Conservation (phyloP, 2,797 vertebrate species). For the Pangasius krempfi region DNA sequence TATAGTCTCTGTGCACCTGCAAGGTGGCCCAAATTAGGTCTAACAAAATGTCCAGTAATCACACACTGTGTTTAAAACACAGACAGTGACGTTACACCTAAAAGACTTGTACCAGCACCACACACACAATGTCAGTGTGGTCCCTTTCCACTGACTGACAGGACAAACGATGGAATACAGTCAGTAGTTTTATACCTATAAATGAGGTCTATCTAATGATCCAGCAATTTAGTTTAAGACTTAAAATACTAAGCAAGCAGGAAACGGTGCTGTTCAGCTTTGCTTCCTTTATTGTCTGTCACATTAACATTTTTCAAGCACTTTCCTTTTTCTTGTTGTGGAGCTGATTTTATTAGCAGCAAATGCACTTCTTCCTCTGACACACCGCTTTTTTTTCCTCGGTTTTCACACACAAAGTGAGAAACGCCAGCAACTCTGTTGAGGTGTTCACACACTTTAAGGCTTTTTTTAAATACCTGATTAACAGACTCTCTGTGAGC, state of each 20-base stretch:
- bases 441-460: neutral
- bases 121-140: too few relatives aligned
- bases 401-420: neutral
- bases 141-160: neutral
- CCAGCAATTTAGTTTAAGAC: neutral
- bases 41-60: neutral
- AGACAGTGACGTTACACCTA: neutral
- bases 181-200: neutral
- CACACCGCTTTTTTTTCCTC: too few relatives aligned
- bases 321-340: neutral
- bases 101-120: too few relatives aligned
- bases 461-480: constrained; percentile 5
- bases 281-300: neutral
- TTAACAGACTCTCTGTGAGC: neutral
- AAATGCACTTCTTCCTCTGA: neutral
- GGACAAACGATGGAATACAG: neutral
- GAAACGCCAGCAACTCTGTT: neutral
- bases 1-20: neutral
- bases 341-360: neutral
- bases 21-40: neutral
- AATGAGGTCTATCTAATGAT: neutral
- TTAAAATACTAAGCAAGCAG: neutral
- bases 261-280: neutral
- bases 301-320: neutral
- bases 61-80: neutral